A percentile compares a stretch with the other conserved stretches of the same genome.
Evolutionary conservation across 2,888 invertebrate genomes (phyloP).

Genomic region (Cephalotes varians): DNA sequence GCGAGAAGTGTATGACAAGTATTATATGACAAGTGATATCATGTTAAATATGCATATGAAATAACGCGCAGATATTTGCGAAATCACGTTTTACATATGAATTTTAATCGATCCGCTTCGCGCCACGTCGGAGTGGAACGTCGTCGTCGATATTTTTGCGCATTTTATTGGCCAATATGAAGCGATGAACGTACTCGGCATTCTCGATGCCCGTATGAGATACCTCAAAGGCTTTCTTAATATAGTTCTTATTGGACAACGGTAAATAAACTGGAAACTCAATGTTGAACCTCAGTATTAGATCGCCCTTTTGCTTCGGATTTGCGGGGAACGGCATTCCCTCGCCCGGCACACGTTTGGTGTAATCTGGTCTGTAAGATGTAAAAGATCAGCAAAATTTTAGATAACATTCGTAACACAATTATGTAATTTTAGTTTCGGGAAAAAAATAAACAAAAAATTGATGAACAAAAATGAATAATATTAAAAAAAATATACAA

Average conservation of each 20-base stretch:
- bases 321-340: conserved; percentile 90
- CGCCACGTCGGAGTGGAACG: conserved; percentile 69
- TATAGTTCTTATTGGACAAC: conserved; percentile 85
- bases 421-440: not conserved
- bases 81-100: conserved; percentile 59
- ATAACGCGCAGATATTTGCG: not conserved
- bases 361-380: conserved; percentile 87
- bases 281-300: conserved; percentile 90
- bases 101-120: conserved; percentile 64
- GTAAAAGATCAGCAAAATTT: not conserved
- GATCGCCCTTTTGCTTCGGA: conserved; percentile 89
- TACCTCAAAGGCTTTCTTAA: conserved; percentile 78
- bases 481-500: not conserved
- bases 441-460: not conserved
- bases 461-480: not conserved
- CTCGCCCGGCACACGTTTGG: conserved; percentile 90
- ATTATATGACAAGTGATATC: too few relatives aligned
- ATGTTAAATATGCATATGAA: not conserved
- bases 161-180: conserved; percentile 75
- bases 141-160: conserved; percentile 74
- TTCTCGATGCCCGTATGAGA: conserved; percentile 59
- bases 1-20: not conserved
- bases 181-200: conserved; percentile 73
- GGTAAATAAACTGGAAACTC: conserved; percentile 87
- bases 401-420: not conserved